These are phyloP conservation scores for Drosophila burlai DNA, from an alignment of 1,140 invertebrate genomes.

Conservation along the genomic window DNA sequence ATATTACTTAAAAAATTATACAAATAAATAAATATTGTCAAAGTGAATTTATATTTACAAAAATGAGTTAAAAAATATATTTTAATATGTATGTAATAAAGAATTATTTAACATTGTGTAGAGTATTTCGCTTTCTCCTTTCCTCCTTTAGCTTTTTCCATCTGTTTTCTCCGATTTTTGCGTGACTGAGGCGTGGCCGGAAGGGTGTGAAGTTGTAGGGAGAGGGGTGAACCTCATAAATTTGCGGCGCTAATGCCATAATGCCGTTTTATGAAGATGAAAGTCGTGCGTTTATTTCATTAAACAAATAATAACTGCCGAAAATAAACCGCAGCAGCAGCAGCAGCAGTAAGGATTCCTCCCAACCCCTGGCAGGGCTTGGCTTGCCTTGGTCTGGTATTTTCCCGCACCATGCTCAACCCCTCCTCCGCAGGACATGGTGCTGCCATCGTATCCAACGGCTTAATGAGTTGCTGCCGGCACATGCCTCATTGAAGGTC, in stretches of 20 bases:
- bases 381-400: conserved; percentile 4
- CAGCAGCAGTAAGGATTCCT: conserved; percentile 36
- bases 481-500: conserved; percentile 83
- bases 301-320: conserved; percentile 83
- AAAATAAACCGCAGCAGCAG: conserved; percentile 75
- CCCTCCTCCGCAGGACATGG: conserved; percentile 12
- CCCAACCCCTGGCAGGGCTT: conserved; percentile 1
- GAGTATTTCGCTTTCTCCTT: conserved; percentile 11
- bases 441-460: conserved; percentile 23
- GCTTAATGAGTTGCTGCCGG: conserved; percentile 77
- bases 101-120: too few species aligned
- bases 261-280: conserved; percentile 83
- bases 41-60: too few species aligned
- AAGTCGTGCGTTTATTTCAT: conserved; percentile 84
- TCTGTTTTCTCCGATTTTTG: conserved; percentile 23
- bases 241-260: conserved; percentile 80
- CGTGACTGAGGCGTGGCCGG: background rate
- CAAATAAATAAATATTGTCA: too few species aligned
- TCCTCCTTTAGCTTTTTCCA: background rate
- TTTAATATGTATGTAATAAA: too few species aligned
- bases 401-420: background rate
- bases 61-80: too few species aligned
- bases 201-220: conserved; percentile 20
- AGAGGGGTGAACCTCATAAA: conserved; percentile 63
- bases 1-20: too few species aligned